Percentiles rank a stretch among this genome's conserved stretches.
Evolutionary conservation across 2,797 vertebrate genomes (phyloP).

Genomic region (Percopsis omiscomaycus): DNA sequence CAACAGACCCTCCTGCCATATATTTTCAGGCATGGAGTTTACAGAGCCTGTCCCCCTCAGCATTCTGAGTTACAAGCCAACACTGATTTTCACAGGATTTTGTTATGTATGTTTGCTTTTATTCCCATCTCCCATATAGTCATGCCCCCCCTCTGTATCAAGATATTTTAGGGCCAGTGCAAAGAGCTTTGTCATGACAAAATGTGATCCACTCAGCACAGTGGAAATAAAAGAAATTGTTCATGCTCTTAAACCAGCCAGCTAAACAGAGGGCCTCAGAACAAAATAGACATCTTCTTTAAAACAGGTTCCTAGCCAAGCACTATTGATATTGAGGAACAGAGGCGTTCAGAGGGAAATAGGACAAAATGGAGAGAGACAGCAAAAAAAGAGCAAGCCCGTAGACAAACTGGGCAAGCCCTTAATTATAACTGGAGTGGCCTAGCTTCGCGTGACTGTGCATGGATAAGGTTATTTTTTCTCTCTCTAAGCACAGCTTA

Average conservation of each 20-base stretch:
- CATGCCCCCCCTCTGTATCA: not conserved
- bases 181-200: not conserved
- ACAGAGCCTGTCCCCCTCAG: not conserved
- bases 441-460: slow-evolving; percentile 37
- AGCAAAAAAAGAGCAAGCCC: slow-evolving; percentile 20
- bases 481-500: slow-evolving; percentile 52
- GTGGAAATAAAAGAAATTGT: slow-evolving; percentile 20
- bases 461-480: slow-evolving; percentile 45
- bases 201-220: slow-evolving; percentile 8
- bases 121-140: slow-evolving; percentile 12
- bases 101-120: slow-evolving; percentile 15
- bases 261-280: slow-evolving; percentile 16
- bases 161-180: not conserved
- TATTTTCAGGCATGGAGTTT: not conserved
- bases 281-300: slow-evolving; percentile 6
- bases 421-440: slow-evolving; percentile 43
- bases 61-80: not conserved
- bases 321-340: not conserved
- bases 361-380: slow-evolving; percentile 10
- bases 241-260: slow-evolving; percentile 8
- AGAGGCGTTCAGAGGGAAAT: slow-evolving; percentile 22
- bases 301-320: slow-evolving; percentile 6
- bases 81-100: not conserved
- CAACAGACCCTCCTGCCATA: not conserved
- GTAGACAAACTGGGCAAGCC: slow-evolving; percentile 31